These are phyloP conservation scores for Saccostrea cuccullata DNA, from an alignment of 1,140 invertebrate species.

Conservation along the genomic window DNA sequence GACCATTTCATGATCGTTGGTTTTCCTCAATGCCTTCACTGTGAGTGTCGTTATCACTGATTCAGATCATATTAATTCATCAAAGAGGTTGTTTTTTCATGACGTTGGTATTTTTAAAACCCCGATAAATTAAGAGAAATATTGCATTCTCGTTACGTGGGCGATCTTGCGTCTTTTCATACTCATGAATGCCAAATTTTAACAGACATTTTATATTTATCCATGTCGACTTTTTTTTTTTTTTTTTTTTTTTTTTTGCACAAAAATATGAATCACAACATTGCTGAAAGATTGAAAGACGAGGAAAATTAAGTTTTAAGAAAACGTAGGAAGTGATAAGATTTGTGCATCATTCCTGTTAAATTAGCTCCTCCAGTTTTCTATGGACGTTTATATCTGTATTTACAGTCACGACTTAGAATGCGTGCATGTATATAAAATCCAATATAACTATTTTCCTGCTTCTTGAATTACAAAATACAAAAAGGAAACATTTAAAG, in stretches of 20 bases:
- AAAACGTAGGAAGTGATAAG: background rate
- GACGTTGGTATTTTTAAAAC: background rate
- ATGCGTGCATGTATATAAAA: background rate
- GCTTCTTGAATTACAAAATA: background rate
- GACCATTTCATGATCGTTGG: background rate
- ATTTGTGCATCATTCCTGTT: background rate
- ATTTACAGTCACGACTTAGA: background rate
- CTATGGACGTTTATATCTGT: background rate
- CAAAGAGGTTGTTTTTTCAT: background rate
- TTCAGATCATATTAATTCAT: background rate
- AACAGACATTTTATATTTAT: slow-evolving; percentile 13
- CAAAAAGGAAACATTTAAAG: background rate
- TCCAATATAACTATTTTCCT: background rate
- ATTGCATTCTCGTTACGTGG: background rate
- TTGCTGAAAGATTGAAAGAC: background rate
- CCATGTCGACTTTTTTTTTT: background rate
- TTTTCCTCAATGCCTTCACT: background rate
- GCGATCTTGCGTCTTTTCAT: background rate
- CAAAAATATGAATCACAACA: slow-evolving; percentile 9
- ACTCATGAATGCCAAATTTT: slow-evolving; percentile 27
- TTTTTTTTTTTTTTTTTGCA: slow-evolving; percentile 16
- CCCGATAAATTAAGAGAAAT: background rate
- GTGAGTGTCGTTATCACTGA: background rate
- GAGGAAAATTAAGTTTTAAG: background rate
- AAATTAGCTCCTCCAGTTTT: background rate